Percentiles rank a stretch among this genome's conserved stretches.
Evolutionary conservation across 2,797 vertebrate species (phyloP).

Genomic region (Malacoraja senta): DNA sequence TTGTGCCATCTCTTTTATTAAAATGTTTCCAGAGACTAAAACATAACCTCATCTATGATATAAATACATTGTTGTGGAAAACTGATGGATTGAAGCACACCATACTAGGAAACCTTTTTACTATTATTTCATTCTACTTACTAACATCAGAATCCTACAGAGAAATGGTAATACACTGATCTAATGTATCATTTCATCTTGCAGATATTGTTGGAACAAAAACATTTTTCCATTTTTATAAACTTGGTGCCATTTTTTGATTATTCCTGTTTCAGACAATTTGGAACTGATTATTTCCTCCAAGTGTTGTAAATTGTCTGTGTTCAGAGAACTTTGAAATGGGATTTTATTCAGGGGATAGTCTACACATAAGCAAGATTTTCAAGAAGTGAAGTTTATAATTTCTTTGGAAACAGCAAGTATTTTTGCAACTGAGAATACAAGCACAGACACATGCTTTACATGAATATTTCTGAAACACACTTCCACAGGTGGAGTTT

Average conservation of each 20-base stretch:
- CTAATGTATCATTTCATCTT: neutral
- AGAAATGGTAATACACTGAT: neutral
- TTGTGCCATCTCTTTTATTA: no score
- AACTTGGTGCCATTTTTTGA: neutral
- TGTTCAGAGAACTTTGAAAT: no score
- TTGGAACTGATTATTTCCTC: no score
- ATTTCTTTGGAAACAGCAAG: neutral
- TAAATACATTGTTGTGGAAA: neutral
- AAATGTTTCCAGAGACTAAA: no score
- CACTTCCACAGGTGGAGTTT: neutral
- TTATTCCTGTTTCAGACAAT: no score
- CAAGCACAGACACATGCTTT: neutral
- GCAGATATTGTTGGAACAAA: neutral
- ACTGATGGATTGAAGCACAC: neutral
- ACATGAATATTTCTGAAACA: neutral
- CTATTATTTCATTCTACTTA: neutral
- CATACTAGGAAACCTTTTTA: neutral
- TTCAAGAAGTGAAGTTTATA: neutral
- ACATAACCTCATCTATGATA: no score
- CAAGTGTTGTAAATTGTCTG: no score
- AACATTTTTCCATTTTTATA: neutral
- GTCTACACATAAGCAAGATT: neutral
- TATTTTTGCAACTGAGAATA: neutral
- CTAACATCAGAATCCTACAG: neutral
- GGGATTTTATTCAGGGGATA: no score